Evolutionary conservation across 2,797 vertebrate species (phyloP).

Genomic region (Pempheris klunzingeri): DNA sequence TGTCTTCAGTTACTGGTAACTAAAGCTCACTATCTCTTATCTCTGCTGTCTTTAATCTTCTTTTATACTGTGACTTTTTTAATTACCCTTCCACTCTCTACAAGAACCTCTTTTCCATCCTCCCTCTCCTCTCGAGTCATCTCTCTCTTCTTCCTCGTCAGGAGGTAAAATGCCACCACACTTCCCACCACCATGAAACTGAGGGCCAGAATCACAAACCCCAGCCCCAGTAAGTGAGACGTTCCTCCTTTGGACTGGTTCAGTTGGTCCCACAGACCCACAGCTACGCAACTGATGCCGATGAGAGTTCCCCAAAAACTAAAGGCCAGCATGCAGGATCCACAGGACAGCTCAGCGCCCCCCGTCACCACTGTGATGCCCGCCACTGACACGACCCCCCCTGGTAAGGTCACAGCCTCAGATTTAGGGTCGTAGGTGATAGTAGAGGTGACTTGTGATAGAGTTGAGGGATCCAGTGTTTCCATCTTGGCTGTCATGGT

Average conservation of each 20-base stretch:
- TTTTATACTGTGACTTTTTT: slow-evolving; percentile 85
- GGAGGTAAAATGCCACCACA: slow-evolving; percentile 62
- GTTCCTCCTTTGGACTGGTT: slow-evolving; percentile 1
- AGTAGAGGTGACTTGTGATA: slow-evolving; percentile 52
- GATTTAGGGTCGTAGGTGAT: slow-evolving; percentile 80
- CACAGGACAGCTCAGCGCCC: slow-evolving; percentile 84
- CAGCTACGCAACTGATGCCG: slow-evolving; percentile 79
- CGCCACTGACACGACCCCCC: slow-evolving; percentile 82
- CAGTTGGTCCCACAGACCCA: slow-evolving; percentile 83
- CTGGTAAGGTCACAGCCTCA: slow-evolving; percentile 79
- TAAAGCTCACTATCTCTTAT: neutral
- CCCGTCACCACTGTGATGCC: slow-evolving; percentile 85
- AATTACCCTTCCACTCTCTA: slow-evolving; percentile 74
- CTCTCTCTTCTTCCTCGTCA: slow-evolving; percentile 70
- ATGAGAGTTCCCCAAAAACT: slow-evolving; percentile 84
- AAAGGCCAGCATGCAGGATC: slow-evolving; percentile 85
- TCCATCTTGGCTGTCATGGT: slow-evolving; percentile 69
- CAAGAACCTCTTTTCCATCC: slow-evolving; percentile 82
- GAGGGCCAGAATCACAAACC: slow-evolving; percentile 78
- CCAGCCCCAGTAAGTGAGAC: slow-evolving; percentile 80
- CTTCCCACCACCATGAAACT: slow-evolving; percentile 67
- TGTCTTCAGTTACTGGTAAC: neutral
- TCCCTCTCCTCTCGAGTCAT: slow-evolving; percentile 58
- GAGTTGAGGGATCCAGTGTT: slow-evolving; percentile 71
- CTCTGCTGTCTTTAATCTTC: neutral